Percentiles rank a stretch among this genome's conserved stretches.
Evolutionary conservation across 53 echinoderm and acorn worm genomes (phyloP).

Genomic region (Hippasteria phrygiana): DNA sequence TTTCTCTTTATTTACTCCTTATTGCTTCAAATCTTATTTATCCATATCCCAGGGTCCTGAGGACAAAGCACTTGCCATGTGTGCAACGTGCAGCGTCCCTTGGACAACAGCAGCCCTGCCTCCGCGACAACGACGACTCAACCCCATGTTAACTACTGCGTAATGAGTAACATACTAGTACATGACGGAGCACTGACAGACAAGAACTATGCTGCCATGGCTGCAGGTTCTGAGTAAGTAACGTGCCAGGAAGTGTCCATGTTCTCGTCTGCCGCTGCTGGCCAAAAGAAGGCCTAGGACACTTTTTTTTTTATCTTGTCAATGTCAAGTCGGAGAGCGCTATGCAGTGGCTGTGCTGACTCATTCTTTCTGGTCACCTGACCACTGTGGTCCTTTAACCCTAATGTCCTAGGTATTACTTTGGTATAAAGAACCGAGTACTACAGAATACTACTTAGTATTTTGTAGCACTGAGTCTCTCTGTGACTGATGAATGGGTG

Average conservation of each 20-base stretch:
- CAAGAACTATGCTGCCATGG: slow-evolving; percentile 80
- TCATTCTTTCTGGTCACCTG: no score
- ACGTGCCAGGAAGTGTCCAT: slow-evolving; percentile 32
- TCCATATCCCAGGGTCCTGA: slow-evolving; percentile 40
- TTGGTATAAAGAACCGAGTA: no score
- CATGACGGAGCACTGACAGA: slow-evolving; percentile 62
- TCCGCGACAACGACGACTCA: slow-evolving; percentile 6
- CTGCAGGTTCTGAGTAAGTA: slow-evolving; percentile 97
- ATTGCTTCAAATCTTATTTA: not conserved
- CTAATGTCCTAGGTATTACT: no score
- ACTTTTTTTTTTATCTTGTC: not conserved
- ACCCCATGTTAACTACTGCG: slow-evolving; percentile 60
- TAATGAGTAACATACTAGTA: slow-evolving; percentile 62
- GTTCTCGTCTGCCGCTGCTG: not conserved
- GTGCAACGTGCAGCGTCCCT: slow-evolving; percentile 66
- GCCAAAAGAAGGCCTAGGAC: not conserved
- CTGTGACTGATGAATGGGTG: no score
- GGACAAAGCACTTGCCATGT: slow-evolving; percentile 71
- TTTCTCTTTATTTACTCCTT: not conserved
- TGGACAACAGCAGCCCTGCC: slow-evolving; percentile 64
- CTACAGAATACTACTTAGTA: no score
- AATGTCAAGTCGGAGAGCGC: no score
- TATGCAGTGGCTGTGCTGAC: no score
- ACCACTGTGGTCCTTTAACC: no score
- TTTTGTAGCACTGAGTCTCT: no score